These are phyloP conservation scores for Junonia oenone DNA, from an alignment of 2,888 invertebrate species.

Conservation along the genomic window DNA sequence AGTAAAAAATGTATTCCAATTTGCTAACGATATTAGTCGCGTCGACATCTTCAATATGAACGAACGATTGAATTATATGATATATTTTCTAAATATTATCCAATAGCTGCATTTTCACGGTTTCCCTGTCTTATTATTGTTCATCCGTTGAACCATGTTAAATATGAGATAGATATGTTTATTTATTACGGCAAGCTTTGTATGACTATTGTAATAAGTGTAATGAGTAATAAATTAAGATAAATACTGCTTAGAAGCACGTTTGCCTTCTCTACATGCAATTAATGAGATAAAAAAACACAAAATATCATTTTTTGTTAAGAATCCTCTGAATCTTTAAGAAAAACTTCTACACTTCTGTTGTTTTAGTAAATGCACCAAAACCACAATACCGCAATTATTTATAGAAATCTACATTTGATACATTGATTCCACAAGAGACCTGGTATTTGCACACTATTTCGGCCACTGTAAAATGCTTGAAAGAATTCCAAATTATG, in stretches of 20 bases:
- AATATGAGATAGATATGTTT: too few relatives aligned
- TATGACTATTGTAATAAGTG: too few relatives aligned
- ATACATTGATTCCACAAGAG: background rate
- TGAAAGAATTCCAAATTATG: background rate
- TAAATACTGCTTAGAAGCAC: too few relatives aligned
- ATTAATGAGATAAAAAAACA: background rate
- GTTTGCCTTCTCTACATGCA: background rate
- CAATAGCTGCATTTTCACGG: background rate
- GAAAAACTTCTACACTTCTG: too few relatives aligned
- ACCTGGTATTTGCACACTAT: background rate
- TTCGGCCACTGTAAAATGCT: background rate
- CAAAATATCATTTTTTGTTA: background rate
- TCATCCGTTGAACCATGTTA: too few relatives aligned
- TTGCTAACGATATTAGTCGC: constrained; percentile 5
- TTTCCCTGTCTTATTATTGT: background rate
- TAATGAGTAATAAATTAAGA: too few relatives aligned
- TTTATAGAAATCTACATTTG: background rate
- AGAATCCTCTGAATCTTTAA: background rate
- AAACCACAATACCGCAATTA: too few relatives aligned
- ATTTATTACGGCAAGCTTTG: too few relatives aligned
- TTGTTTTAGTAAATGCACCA: too few relatives aligned
- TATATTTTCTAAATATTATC: background rate
- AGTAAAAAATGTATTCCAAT: background rate
- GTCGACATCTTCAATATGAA: too few relatives aligned
- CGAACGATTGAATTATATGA: background rate